Evolutionary conservation across 2,888 invertebrate species (phyloP).

Genomic region (Tipula unca): DNA sequence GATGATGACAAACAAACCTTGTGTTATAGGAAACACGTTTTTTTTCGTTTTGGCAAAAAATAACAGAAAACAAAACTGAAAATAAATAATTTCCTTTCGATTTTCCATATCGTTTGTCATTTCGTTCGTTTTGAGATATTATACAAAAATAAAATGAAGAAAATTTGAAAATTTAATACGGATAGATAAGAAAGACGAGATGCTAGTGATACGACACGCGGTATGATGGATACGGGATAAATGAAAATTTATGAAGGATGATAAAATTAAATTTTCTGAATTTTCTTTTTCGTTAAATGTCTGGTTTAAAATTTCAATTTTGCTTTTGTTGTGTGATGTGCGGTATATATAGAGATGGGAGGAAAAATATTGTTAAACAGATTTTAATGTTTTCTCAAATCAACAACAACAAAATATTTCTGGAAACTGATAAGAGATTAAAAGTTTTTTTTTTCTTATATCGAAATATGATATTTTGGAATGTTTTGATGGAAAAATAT

Average conservation of each 20-base stretch:
- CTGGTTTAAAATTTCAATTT: not conserved
- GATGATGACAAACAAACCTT: not conserved
- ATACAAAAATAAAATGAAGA: not conserved
- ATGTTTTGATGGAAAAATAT: not conserved
- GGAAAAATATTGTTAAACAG: not conserved
- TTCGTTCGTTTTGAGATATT: not conserved
- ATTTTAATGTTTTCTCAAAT: not conserved
- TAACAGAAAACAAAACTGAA: not conserved
- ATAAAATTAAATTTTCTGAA: not conserved
- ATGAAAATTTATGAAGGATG: not conserved
- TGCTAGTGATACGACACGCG: not conserved
- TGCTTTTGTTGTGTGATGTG: not conserved
- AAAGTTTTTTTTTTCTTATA: not conserved
- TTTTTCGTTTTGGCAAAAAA: not conserved
- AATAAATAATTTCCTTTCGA: not conserved
- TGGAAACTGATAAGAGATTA: not conserved
- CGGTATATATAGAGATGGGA: not conserved
- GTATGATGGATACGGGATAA: not conserved
- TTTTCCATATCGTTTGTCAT: constrained; percentile 1
- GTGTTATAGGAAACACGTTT: not conserved
- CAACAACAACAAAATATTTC: not conserved
- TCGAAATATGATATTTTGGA: not conserved
- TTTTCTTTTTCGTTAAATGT: not conserved
- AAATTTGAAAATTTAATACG: not conserved
- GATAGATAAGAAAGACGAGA: not conserved